Evolutionary conservation across 2,113 vertebrate species (phyloP).

Genomic region (Herpetotheres cachinnans): DNA sequence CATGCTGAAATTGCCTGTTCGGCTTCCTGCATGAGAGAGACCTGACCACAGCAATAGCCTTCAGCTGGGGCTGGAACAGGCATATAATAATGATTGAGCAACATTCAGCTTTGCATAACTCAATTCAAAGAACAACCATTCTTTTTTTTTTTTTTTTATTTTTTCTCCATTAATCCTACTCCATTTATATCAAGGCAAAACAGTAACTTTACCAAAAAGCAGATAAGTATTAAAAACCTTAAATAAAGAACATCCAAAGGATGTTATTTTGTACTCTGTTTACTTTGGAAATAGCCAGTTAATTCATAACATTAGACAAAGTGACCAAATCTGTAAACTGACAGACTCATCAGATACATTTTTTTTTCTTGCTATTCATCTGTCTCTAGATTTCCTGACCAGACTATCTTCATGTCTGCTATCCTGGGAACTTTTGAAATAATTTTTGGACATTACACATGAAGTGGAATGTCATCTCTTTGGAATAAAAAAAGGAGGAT

Average conservation of each 20-base stretch:
- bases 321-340: neutral
- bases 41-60: neutral
- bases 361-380: conserved; percentile 12
- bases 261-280: neutral
- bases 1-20: neutral
- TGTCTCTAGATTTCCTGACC: conserved; percentile 19
- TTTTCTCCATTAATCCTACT: neutral
- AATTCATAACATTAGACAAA: neutral
- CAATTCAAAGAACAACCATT: neutral
- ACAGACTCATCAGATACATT: neutral
- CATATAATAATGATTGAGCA: neutral
- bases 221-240: neutral
- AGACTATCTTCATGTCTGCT: neutral
- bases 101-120: neutral
- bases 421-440: conserved; percentile 14
- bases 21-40: neutral
- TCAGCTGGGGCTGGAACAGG: neutral
- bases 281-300: neutral
- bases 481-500: conserved; percentile 20
- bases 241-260: neutral
- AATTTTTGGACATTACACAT: neutral
- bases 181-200: neutral
- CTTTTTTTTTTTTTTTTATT: neutral
- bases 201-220: neutral
- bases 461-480: conserved; percentile 47